Base-by-base conservation (phyloP, 1,140 invertebrate species). In the Thaumatotibia leucotreta region DNA sequence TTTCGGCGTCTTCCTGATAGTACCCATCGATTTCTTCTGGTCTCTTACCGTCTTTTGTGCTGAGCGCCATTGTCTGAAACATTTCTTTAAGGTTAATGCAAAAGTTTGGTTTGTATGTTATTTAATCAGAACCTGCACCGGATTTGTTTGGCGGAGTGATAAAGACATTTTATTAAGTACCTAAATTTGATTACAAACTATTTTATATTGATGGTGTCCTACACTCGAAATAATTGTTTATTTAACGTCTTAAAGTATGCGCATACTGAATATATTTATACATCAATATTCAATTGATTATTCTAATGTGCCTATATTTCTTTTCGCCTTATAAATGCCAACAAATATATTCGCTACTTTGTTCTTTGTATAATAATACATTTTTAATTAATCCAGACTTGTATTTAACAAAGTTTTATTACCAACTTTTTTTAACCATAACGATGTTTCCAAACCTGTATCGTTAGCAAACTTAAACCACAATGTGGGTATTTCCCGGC, bases 1-100 rank as follows among this genome's bases (percentile, higher is more conserved):
- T 78, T 79, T 80, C 66, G 35, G 64, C 69, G 75, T 73, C 67
- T 79, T 66, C 63, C 76, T 73, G 69, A 77, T 82, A 79, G 72
- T 75, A 79, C 68, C 72, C 72, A 64, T 70, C 69, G 65, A 66
- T 68, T 73, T 58, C 61, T 65, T 73, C 75, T 75, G 73, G 68
- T 74, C 63, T 72, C 67, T 54, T 70, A 67, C 64, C 32, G 52
- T 61, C 61, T 54, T 70, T 74, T 69, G 54, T 72, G 49, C 68
- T 66, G 17, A 11, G 24, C 24, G 50, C 50, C 50, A 27, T 58
- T 58, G 23, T 58, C 39, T 45, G 39, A 17, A 45, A 20, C 17
- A 5, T 45, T 45, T 17, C 39, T 1, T 17, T 45, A 45, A 45
- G 17, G 39, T 45, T 29, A 45, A 45, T 45, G 39, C 39, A 45